These are phyloP conservation scores for Phaedon cochleariae DNA, from an alignment of 2,888 invertebrate genomes.

Conservation along the genomic window DNA sequence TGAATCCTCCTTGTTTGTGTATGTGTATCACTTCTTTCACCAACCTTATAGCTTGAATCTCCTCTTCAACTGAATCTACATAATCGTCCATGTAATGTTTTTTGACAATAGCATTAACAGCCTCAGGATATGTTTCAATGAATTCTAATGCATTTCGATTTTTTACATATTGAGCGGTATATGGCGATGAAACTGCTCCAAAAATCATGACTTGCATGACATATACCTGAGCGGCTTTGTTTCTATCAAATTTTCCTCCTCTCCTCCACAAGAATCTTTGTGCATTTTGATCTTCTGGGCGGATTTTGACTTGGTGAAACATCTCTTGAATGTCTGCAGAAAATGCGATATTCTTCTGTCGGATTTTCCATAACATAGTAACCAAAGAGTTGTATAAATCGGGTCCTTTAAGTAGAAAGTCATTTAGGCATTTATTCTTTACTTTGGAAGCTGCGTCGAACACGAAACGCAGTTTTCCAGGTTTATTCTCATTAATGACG, in stretches of 20 bases:
- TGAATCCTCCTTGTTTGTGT: too few species aligned
- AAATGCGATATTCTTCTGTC: neutral
- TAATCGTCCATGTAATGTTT: slow-evolving; percentile 15
- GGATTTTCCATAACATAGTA: neutral
- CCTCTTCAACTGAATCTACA: neutral
- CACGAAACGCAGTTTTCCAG: too few species aligned
- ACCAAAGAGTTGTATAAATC: neutral
- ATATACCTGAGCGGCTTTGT: too few species aligned
- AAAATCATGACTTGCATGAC: neutral
- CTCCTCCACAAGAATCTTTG: neutral
- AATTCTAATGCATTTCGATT: slow-evolving; percentile 11
- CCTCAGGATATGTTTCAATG: neutral
- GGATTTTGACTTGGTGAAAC: slow-evolving; percentile 4
- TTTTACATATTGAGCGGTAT: slow-evolving; percentile 13
- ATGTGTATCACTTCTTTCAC: too few species aligned
- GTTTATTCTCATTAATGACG: too few species aligned
- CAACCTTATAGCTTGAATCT: neutral
- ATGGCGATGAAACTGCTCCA: slow-evolving; percentile 12
- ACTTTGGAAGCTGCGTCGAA: neutral
- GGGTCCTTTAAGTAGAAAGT: neutral
- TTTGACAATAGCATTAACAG: slow-evolving; percentile 1
- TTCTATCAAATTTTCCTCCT: too few species aligned
- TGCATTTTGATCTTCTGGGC: neutral
- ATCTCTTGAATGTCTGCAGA: neutral
- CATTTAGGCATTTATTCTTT: neutral